These are phyloP conservation scores for Chesias legatella DNA, from an alignment of 2,888 invertebrate genomes.

Conservation along the genomic window DNA sequence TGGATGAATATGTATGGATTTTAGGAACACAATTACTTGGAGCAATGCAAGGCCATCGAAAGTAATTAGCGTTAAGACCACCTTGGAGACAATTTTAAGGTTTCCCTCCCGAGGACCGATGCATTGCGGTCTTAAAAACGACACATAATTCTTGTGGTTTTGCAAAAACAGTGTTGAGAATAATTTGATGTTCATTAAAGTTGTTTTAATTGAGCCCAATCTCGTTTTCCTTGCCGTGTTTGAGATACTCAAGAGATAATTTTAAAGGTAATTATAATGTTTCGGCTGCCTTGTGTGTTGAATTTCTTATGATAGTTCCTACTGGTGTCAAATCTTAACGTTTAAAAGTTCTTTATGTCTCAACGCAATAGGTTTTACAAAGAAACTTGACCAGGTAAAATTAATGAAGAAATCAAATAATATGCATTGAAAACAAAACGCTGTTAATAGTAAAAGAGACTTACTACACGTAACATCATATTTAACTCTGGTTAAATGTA, in stretches of 20 bases:
- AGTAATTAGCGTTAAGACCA: slow-evolving; percentile 57
- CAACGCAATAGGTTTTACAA: too few species aligned
- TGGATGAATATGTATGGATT: too few species aligned
- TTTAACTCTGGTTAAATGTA: too few species aligned
- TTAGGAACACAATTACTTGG: slow-evolving; percentile 30
- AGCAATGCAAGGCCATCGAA: slow-evolving; percentile 53
- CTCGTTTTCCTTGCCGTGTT: slow-evolving; percentile 28
- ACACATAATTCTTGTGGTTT: slow-evolving; percentile 34
- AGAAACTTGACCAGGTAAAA: too few species aligned
- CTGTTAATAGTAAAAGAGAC: too few species aligned
- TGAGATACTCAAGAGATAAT: slow-evolving; percentile 28
- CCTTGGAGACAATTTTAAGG: slow-evolving; percentile 58
- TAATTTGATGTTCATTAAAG: slow-evolving; percentile 25
- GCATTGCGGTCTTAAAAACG: slow-evolving; percentile 21
- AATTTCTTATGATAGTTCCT: too few species aligned
- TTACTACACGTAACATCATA: too few species aligned
- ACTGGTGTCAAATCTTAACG: too few species aligned
- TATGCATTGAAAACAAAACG: too few species aligned
- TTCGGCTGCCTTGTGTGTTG: too few species aligned
- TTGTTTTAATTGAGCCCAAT: slow-evolving; percentile 27
- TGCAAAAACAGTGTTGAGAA: slow-evolving; percentile 27
- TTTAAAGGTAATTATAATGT: slow-evolving; percentile 20
- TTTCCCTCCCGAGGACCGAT: slow-evolving; percentile 49
- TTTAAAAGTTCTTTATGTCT: too few species aligned
- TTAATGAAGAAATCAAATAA: too few species aligned